Evolutionary conservation across 2,888 invertebrate genomes (phyloP).

Genomic region (Nymphalis c-album): DNA sequence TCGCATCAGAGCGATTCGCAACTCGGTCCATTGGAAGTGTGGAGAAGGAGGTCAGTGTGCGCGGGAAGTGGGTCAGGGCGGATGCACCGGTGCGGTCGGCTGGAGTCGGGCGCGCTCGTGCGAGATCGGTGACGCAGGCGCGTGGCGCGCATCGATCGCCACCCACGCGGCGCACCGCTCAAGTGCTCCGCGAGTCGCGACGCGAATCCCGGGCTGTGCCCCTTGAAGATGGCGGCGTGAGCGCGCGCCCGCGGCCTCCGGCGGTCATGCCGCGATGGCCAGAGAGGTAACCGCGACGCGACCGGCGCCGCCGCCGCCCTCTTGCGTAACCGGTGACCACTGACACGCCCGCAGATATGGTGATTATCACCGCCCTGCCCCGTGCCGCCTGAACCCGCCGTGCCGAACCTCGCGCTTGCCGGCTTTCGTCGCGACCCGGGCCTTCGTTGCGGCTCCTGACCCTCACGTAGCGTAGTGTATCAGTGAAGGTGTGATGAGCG

Average conservation of each 20-base stretch:
- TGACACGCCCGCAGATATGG: conserved; percentile 61
- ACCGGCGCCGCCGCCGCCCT: conserved; percentile 60
- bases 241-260: conserved; percentile 82
- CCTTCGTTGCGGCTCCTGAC: conserved; percentile 2
- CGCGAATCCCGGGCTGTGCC: conserved; percentile 75
- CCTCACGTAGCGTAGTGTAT: conserved; percentile 19
- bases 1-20: conserved; percentile 34
- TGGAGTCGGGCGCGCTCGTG: conserved; percentile 57
- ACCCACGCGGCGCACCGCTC: conserved; percentile 61
- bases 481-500: conserved; percentile 35
- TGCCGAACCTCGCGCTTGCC: conserved; percentile 29
- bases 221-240: conserved; percentile 79
- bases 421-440: conserved; percentile 21
- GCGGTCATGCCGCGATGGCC: conserved; percentile 87
- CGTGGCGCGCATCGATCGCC: conserved; percentile 62
- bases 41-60: conserved; percentile 59
- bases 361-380: conserved; percentile 45
- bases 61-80: conserved; percentile 76
- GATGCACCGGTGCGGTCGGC: conserved; percentile 53
- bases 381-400: conserved; percentile 28
- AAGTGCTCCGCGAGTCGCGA: conserved; percentile 71
- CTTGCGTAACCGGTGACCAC: conserved; percentile 61
- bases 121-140: conserved; percentile 62
- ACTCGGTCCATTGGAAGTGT: conserved; percentile 47
- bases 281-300: conserved; percentile 82